Conservation (phyloP, 2,113 vertebrate species). For the Gavia stellata region DNA sequence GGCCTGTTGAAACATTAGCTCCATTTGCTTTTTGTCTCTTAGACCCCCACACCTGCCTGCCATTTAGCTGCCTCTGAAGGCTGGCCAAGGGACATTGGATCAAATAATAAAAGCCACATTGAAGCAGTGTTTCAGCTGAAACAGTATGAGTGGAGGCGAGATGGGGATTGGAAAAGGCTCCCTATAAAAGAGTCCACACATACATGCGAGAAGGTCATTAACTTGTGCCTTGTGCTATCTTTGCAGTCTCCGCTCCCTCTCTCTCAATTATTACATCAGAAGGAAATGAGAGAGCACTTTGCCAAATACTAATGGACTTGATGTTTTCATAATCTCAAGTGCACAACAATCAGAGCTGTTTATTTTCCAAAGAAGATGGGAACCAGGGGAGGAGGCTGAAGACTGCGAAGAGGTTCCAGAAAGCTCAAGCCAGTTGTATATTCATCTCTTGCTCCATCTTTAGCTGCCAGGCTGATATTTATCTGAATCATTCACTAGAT, state of each 20-base stretch:
- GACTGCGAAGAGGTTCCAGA: slow-evolving; percentile 2
- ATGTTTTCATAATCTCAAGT: slow-evolving; percentile 60
- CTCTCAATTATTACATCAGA: slow-evolving; percentile 47
- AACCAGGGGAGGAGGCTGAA: slow-evolving; percentile 39
- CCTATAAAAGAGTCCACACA: slow-evolving; percentile 50
- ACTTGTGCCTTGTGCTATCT: slow-evolving; percentile 54
- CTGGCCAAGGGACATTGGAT: slow-evolving; percentile 44
- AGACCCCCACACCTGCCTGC: background rate
- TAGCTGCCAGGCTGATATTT: slow-evolving; percentile 7
- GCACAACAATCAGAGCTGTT: slow-evolving; percentile 55
- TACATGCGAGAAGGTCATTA: slow-evolving; percentile 62
- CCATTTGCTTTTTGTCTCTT: slow-evolving; percentile 16
- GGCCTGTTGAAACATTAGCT: background rate
- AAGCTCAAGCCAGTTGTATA: slow-evolving; percentile 26
- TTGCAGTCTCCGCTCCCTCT: slow-evolving; percentile 15
- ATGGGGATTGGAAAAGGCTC: slow-evolving; percentile 47
- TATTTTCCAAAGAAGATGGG: slow-evolving; percentile 58
- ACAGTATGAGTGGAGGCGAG: slow-evolving; percentile 18
- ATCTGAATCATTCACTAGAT: slow-evolving; percentile 3
- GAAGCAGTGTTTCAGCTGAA: slow-evolving; percentile 39
- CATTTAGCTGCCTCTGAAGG: slow-evolving; percentile 38
- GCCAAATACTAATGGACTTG: slow-evolving; percentile 61
- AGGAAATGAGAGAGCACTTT: slow-evolving; percentile 55
- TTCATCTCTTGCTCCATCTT: slow-evolving; percentile 2
- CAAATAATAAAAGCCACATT: slow-evolving; percentile 36